phyloP scores from a whole-genome alignment of 2,888 invertebrate genomes.

The Limenitis camilla region DNA sequence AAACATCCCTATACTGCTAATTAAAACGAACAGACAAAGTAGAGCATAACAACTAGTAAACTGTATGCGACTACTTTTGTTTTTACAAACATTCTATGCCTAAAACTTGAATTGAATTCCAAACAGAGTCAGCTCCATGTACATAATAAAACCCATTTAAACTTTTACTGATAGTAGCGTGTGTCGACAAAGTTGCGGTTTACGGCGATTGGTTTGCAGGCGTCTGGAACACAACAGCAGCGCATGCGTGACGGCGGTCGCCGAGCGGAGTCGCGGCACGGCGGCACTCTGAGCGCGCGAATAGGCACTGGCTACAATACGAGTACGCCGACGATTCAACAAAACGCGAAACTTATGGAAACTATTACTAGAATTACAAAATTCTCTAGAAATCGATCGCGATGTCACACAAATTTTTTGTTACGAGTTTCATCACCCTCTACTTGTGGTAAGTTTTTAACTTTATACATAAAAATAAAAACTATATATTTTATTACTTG shows the following conservation, averaged over 20 bases:
- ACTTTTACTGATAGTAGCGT: conserved; percentile 15
- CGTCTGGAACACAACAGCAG: conserved; percentile 12
- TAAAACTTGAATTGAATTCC: conserved; percentile 9
- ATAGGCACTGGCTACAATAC: conserved; percentile 31
- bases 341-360: conserved; percentile 2
- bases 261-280: conserved; percentile 27
- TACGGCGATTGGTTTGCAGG: conserved; percentile 26
- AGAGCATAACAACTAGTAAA: too few relatives aligned
- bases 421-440: conserved; percentile 1
- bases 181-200: conserved; percentile 17
- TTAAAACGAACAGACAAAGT: too few relatives aligned
- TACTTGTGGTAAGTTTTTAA: conserved; percentile 16
- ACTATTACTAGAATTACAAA: conserved; percentile 3
- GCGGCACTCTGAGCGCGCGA: conserved; percentile 27
- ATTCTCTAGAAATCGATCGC: background rate
- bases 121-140: background rate
- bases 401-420: conserved; percentile 1
- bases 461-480: too few relatives aligned
- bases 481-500: too few relatives aligned
- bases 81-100: background rate
- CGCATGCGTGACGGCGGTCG: conserved; percentile 40
- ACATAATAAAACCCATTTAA: conserved; percentile 17
- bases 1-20: too few relatives aligned
- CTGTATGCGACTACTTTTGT: too few relatives aligned
- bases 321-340: conserved; percentile 11